Base-by-base conservation (phyloP, 1,140 invertebrate species). In the Drosophila leontia region DNA sequence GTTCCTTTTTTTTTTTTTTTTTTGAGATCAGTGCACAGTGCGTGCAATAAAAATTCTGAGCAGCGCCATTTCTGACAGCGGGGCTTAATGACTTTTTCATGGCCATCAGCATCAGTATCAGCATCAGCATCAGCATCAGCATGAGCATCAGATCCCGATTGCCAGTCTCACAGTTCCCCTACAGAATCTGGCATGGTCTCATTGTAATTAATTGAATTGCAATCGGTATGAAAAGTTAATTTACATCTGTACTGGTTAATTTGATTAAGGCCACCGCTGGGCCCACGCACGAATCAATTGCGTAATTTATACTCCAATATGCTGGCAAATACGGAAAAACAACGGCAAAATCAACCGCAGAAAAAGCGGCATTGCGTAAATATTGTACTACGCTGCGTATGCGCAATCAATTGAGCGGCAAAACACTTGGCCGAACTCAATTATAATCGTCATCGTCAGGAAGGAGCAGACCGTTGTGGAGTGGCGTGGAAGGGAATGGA, bases 211-310 rank as follows among this genome's bases (percentile, higher is more conserved):
- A 88, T 88, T 88, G 75, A 84, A 90, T 88, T 81, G 85, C 85
- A 78, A 90, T 88, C 83, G 87, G 88, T 90, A 90, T 84, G 78
- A 75, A 81, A 90, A 90, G 85, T 88, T 90, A 88, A 88, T 88
- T 88, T 90, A 90, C 84, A 88, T 81, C 78, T 74, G 78, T 72
- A 78, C 58, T 78, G 81, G 74, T 83, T 90, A 87, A 87, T 87
- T 88, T 87, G 85, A 88, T 88, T 90, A 85, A 81, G 74, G 55
- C 53, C 75, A 58, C 69, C 41, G 59, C 70, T 67, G 39, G 47
- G 59, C 45, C 41, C 62, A 70, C 67, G 62, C 67, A 56, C 68
- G 59, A 62, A 53, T 68, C 64, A 72, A 79, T 79, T 82, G 76
- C 71, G 68, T 72, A 78, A 59, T 63, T 88, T 63, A 80, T 78